A percentile compares a stretch with the other conserved stretches of the same genome.
Evolutionary conservation across 35 echinoderm and acorn worm species (phyloP).

Genomic region (Apostichopus californicus): DNA sequence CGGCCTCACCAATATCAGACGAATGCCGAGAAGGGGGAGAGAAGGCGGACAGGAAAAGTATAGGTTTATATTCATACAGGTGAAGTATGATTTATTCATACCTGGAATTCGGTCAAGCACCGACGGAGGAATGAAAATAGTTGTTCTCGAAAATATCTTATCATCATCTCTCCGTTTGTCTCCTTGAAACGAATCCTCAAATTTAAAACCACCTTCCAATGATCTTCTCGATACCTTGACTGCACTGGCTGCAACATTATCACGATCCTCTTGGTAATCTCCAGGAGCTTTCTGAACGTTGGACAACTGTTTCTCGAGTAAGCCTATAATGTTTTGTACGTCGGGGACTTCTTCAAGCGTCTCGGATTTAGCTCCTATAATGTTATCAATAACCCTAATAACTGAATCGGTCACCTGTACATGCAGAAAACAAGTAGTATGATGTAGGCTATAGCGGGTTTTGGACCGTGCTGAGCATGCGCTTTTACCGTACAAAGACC

Average conservation of each 20-base stretch:
- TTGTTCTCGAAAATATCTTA: neutral
- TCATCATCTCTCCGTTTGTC: neutral
- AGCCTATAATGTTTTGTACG: neutral
- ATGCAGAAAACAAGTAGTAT: too few relatives aligned
- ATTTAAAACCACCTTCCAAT: neutral
- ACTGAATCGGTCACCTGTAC: conserved; percentile 3
- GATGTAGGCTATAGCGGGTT: too few relatives aligned
- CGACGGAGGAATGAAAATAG: neutral
- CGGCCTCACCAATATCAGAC: too few relatives aligned
- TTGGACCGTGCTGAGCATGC: too few relatives aligned
- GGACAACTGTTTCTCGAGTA: neutral
- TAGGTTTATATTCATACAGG: too few relatives aligned
- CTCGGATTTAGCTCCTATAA: neutral
- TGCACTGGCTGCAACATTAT: neutral
- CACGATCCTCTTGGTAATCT: neutral
- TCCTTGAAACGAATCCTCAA: neutral
- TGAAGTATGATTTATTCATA: neutral
- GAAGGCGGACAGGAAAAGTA: too few relatives aligned
- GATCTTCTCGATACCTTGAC: neutral
- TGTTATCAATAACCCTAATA: neutral
- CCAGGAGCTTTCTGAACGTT: neutral
- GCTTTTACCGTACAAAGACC: too few relatives aligned
- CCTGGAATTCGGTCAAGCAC: neutral
- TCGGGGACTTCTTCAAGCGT: neutral
- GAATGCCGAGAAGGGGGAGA: too few relatives aligned